Conservation (phyloP, 2,797 vertebrate genomes). For the Dryobates pubescens region DNA sequence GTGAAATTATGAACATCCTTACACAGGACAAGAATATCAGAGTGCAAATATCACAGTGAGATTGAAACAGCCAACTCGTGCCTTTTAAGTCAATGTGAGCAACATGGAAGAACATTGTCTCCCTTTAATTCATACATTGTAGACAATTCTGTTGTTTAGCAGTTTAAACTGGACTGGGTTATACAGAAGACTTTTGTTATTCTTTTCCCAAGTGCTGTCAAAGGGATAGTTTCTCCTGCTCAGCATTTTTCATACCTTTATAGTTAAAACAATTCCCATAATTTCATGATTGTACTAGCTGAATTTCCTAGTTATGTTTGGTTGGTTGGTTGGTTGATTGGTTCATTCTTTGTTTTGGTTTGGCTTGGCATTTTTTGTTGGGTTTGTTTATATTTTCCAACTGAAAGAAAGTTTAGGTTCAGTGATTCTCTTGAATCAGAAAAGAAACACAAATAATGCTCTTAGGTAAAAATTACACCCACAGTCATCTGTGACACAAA, state of each 20-base stretch:
- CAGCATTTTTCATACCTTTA: neutral
- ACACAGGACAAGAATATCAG: neutral
- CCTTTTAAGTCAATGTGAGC: neutral
- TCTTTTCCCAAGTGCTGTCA: neutral
- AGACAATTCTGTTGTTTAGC: neutral
- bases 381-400: neutral
- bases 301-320: neutral
- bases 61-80: neutral
- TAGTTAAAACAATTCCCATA: slow-evolving; percentile 9
- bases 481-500: neutral
- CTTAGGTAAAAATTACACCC: slow-evolving; percentile 33
- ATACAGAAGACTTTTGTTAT: neutral
- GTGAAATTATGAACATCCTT: neutral
- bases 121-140: neutral
- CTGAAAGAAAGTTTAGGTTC: neutral
- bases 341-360: too few species aligned
- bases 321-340: too few species aligned
- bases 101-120: neutral
- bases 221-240: neutral
- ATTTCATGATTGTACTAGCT: neutral
- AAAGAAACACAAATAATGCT: neutral
- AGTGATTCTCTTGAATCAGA: neutral
- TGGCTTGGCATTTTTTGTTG: too few species aligned
- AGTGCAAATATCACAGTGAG: neutral
- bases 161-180: neutral